Conservation (phyloP, 1,140 invertebrate species). For the Ephestia elutella region DNA sequence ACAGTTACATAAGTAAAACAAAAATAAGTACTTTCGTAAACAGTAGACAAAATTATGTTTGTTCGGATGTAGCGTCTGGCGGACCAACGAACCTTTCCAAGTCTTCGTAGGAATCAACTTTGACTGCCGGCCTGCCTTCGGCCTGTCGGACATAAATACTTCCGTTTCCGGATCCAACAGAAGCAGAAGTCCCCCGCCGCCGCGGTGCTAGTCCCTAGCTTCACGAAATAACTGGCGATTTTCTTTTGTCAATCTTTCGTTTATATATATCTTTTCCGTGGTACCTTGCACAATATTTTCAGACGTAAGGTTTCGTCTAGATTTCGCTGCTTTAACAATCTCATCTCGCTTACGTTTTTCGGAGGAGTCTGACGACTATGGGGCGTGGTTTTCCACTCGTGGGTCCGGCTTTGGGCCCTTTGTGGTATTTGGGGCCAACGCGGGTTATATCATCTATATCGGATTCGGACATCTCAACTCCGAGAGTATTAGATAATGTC, state of each 20-base stretch:
- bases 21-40: background rate
- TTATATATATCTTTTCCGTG: slow-evolving; percentile 10
- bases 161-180: slow-evolving; percentile 11
- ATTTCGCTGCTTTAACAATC: background rate
- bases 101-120: slow-evolving; percentile 10
- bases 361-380: background rate
- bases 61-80: background rate
- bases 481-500: background rate
- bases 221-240: slow-evolving; percentile 22
- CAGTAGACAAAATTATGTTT: background rate
- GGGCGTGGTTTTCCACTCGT: background rate
- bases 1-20: too few species aligned
- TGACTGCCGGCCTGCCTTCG: slow-evolving; percentile 9
- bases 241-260: slow-evolving; percentile 22
- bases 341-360: slow-evolving; percentile 3
- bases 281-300: background rate
- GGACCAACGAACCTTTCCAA: slow-evolving; percentile 11
- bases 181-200: background rate
- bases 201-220: slow-evolving; percentile 5
- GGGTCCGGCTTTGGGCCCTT: background rate
- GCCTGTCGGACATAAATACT: slow-evolving; percentile 15
- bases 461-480: background rate
- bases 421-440: background rate
- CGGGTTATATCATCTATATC: slow-evolving; percentile 5
- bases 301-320: background rate